Base-by-base conservation (phyloP, 2,113 vertebrate genomes). In the Amazona vittata region DNA sequence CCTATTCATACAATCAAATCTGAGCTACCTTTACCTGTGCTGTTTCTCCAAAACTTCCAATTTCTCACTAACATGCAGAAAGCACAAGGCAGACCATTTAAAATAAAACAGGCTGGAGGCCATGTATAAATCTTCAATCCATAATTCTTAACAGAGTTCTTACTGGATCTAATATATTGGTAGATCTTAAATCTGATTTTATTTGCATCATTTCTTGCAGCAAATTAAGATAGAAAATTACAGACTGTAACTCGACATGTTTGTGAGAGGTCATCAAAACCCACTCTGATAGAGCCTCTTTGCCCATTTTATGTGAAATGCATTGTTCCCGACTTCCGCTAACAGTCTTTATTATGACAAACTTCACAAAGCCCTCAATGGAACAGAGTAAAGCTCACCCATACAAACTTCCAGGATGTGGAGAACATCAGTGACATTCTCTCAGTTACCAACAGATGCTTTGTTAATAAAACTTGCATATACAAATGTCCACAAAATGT, bases 401-500 rank as follows among this genome's bases (percentile, higher is more conserved):
- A 65, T 11, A 25, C 24, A 57, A 81, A 89, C 74, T 41, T 9
- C 11, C 14, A 86, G 37, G 78, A 90, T 49, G 89, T 46, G 92
- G 89, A 95, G 87, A 92, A 65, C 75, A 91, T 86, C 96, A 96
- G 97, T 92, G 93, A 95, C 43, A 90, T 94, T 91, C 89, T 94
- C 75, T 88, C 93, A 79, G 75, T 83, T 94, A 74, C 95, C 96
- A 97, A 89, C 97, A 97, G 93, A 98, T 94, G 92, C 94, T 98
- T 97, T 97, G 94, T 98, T 98, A 97, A 97, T 97, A 98, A 98
- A 96, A 98, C 96, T 97, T 96, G 94, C 96, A 96, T 98, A 98
- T 96, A 98, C 97, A 98, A 98, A 98, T 74, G 95, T 98, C 97
- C 91, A 93, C 94, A 89, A 95, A 91, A 97, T 91, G 97, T 95